These are phyloP conservation scores for Temnothorax ravouxi DNA, from an alignment of 2,888 invertebrate genomes.

Conservation along the genomic window DNA sequence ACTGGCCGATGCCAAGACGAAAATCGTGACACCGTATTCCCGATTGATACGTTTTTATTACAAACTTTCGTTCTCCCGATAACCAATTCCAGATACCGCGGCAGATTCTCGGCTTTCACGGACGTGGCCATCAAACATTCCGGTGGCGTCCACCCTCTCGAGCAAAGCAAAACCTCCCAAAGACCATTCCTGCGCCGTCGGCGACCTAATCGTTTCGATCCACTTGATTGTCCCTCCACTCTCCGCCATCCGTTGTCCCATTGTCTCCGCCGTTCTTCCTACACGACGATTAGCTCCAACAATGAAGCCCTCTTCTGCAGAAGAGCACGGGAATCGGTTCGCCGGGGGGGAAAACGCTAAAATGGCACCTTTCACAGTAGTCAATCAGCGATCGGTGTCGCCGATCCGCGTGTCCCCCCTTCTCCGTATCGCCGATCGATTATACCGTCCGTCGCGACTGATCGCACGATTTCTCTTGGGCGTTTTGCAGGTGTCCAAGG, in stretches of 20 bases:
- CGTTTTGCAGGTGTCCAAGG: constrained; percentile 92
- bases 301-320: constrained; percentile 52
- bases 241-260: constrained; percentile 28
- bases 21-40: not conserved
- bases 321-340: constrained; percentile 17
- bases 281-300: constrained; percentile 60
- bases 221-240: constrained; percentile 49
- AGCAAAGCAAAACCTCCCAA: constrained; percentile 62
- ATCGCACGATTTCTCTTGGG: constrained; percentile 44
- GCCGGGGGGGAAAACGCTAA: constrained; percentile 14
- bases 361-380: constrained; percentile 68
- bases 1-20: not conserved
- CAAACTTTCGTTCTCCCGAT: not conserved
- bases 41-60: constrained; percentile 3
- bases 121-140: constrained; percentile 58
- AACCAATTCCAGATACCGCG: constrained; percentile 17
- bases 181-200: constrained; percentile 47
- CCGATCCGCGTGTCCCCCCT: constrained; percentile 32
- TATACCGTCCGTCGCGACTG: constrained; percentile 32
- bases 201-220: constrained; percentile 68
- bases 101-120: constrained; percentile 17
- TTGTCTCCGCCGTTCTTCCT: constrained; percentile 60
- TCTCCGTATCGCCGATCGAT: constrained; percentile 57
- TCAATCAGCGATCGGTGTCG: constrained; percentile 73
- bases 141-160: constrained; percentile 25